Conservation (phyloP, 2,113 vertebrate genomes). For the Syngnathus scovelli region DNA sequence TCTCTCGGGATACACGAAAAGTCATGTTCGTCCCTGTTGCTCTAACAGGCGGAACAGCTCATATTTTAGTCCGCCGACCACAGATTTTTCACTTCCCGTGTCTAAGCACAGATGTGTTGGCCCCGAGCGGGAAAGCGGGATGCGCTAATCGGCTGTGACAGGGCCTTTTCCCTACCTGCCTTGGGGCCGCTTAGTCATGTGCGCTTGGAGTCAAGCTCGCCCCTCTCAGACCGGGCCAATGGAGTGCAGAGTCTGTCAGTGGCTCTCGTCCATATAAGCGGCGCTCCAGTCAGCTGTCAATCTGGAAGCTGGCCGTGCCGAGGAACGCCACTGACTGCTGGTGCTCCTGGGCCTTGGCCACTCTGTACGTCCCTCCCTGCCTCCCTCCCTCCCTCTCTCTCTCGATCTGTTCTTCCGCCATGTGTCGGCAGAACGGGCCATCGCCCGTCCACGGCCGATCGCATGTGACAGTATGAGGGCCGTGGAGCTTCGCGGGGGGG, state of each 20-base stretch:
- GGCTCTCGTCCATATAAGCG: not conserved
- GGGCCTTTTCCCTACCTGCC: slow-evolving; percentile 66
- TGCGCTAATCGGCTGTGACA: slow-evolving; percentile 61
- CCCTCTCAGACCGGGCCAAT: slow-evolving; percentile 53
- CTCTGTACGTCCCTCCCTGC: slow-evolving; percentile 30
- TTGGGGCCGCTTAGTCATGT: slow-evolving; percentile 62
- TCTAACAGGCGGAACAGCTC: not conserved
- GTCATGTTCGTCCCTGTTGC: not conserved
- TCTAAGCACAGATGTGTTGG: not conserved
- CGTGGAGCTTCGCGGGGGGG: slow-evolving; percentile 54
- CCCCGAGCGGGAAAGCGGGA: not conserved
- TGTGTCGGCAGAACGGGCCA: slow-evolving; percentile 49
- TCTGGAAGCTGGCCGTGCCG: slow-evolving; percentile 57
- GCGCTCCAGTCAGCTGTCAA: slow-evolving; percentile 65
- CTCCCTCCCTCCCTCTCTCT: slow-evolving; percentile 18
- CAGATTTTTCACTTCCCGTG: not conserved
- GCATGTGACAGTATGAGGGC: slow-evolving; percentile 71
- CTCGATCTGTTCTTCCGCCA: slow-evolving; percentile 34
- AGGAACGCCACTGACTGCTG: slow-evolving; percentile 53
- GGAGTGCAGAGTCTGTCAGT: slow-evolving; percentile 61
- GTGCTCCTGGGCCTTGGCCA: slow-evolving; percentile 33
- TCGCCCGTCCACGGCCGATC: slow-evolving; percentile 56
- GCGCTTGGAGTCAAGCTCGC: slow-evolving; percentile 55
- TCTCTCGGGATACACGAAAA: not conserved
- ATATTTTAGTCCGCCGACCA: not conserved